A percentile compares a stretch with the other conserved stretches of the same genome.
Conservation (phyloP, 2,888 invertebrate species). For the Tachina grossa region DNA sequence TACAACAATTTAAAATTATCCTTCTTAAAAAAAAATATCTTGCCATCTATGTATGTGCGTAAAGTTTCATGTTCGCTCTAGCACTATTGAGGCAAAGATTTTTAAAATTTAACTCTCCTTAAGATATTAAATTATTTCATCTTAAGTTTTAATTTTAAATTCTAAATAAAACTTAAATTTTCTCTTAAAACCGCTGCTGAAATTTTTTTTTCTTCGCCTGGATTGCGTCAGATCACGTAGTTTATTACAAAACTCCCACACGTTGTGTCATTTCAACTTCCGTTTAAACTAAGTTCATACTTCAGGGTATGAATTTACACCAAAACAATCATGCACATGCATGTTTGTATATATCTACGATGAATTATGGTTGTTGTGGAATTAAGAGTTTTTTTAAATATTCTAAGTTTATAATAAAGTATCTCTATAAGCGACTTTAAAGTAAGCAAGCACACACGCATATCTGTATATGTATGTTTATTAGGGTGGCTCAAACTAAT, state of each 20-base stretch:
- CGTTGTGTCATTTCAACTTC: constrained; percentile 66
- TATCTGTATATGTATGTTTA: too few relatives aligned
- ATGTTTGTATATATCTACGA: background rate
- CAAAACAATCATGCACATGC: constrained; percentile 12
- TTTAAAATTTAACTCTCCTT: background rate
- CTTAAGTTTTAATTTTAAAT: background rate
- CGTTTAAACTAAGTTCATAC: constrained; percentile 51
- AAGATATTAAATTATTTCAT: background rate
- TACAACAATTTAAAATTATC: too few relatives aligned
- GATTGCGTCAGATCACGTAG: constrained; percentile 69
- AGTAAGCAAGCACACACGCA: too few relatives aligned
- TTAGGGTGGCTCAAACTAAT: too few relatives aligned
- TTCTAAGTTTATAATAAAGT: constrained; percentile 1
- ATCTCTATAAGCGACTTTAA: background rate
- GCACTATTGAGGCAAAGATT: background rate
- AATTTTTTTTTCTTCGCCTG: background rate
- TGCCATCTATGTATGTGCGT: too few relatives aligned
- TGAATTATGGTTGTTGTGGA: constrained; percentile 43
- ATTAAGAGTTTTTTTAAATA: background rate
- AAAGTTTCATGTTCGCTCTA: too few relatives aligned
- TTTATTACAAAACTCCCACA: constrained; percentile 69
- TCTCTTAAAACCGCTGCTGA: constrained; percentile 11
- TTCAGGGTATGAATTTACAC: constrained; percentile 42
- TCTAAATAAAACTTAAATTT: background rate
- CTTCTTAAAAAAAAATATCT: too few relatives aligned